phyloP scores from a whole-genome alignment of 2,113 vertebrate genomes.

The Forbesichthys agassizii region DNA sequence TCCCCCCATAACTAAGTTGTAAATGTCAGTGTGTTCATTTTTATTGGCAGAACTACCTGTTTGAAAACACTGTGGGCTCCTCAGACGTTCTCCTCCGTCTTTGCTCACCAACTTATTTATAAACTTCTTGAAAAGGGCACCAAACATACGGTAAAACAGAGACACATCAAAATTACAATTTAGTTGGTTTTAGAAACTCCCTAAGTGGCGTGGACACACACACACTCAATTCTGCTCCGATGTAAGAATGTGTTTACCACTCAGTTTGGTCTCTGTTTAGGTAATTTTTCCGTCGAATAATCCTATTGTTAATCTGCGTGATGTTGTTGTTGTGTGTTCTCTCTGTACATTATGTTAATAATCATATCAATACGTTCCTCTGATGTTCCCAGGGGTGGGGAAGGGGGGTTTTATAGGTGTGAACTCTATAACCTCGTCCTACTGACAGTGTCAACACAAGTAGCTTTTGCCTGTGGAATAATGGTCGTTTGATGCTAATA shows the following conservation, averaged over 20 bases:
- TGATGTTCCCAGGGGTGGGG: conserved; percentile 51
- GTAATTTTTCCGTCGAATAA: conserved; percentile 35
- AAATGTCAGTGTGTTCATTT: conserved; percentile 28
- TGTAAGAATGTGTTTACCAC: background rate
- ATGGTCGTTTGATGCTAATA: conserved; percentile 65
- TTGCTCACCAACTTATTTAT: conserved; percentile 1
- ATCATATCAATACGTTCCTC: conserved; percentile 56
- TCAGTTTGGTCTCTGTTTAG: conserved; percentile 8
- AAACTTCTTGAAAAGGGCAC: background rate
- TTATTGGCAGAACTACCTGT: conserved; percentile 17
- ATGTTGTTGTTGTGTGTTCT: conserved; percentile 21
- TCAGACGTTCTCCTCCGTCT: conserved; percentile 42
- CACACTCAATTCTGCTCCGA: background rate
- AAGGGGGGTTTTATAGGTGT: conserved; percentile 50
- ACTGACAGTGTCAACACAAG: conserved; percentile 63
- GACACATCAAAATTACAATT: background rate
- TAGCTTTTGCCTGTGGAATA: conserved; percentile 61
- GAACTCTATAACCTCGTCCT: conserved; percentile 60
- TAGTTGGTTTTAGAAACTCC: background rate
- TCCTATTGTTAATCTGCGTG: conserved; percentile 57
- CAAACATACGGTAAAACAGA: conserved; percentile 6
- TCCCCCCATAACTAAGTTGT: conserved; percentile 27
- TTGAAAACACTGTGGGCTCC: conserved; percentile 1
- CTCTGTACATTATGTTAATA: conserved; percentile 49
- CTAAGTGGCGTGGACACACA: background rate